Evolutionary conservation across 2,113 vertebrate species (phyloP).

Genomic region (Laticauda laticaudata): DNA sequence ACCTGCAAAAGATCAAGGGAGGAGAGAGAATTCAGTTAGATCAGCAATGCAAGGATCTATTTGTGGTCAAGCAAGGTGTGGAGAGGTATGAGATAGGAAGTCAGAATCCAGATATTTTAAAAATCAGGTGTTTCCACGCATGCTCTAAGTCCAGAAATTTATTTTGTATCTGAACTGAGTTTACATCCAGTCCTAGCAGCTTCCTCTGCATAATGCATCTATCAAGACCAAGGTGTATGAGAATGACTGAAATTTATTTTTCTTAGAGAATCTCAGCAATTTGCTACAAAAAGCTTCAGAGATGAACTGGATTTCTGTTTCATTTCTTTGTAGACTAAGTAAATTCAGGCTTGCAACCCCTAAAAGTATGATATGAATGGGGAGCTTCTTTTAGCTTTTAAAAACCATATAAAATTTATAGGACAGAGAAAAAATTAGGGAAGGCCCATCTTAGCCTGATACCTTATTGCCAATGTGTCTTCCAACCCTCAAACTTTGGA

Average conservation of each 20-base stretch:
- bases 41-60: background rate
- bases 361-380: background rate
- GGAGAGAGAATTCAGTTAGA: background rate
- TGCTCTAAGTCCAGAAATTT: background rate
- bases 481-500: background rate
- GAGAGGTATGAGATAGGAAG: background rate
- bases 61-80: background rate
- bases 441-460: background rate
- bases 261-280: background rate
- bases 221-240: no score
- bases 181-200: background rate
- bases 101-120: background rate
- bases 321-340: background rate
- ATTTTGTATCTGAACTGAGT: background rate
- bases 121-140: no score
- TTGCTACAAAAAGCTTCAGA: background rate
- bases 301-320: background rate
- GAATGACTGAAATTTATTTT: background rate
- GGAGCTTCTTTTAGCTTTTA: background rate
- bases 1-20: conserved; percentile 69
- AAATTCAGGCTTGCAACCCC: background rate
- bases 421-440: background rate
- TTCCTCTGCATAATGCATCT: background rate
- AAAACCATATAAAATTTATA: background rate
- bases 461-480: background rate